These are phyloP conservation scores for Trichonephila clavipes DNA, from an alignment of 1,140 invertebrate genomes.

Conservation along the genomic window DNA sequence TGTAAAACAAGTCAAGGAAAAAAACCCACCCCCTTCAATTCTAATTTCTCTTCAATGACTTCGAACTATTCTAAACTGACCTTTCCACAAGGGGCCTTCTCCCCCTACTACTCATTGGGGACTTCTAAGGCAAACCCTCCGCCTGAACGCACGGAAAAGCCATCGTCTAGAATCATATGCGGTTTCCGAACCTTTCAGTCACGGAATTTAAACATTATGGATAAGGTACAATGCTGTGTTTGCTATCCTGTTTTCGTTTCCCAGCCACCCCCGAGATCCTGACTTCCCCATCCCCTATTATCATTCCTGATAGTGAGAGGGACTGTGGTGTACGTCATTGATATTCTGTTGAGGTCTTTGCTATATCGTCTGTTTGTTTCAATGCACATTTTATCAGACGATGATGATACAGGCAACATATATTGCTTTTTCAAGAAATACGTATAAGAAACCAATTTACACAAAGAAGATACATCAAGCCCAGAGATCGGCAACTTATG, in stretches of 20 bases:
- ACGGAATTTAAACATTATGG: slow-evolving; percentile 72
- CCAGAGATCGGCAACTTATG: no score
- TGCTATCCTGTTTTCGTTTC: slow-evolving; percentile 68
- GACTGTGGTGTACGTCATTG: slow-evolving; percentile 10
- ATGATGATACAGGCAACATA: no score
- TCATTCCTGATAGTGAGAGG: background rate
- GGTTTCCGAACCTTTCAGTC: slow-evolving; percentile 46
- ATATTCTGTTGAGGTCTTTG: background rate
- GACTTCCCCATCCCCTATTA: slow-evolving; percentile 9
- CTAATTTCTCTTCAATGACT: slow-evolving; percentile 35
- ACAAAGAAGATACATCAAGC: no score
- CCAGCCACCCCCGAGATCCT: background rate
- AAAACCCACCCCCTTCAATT: background rate
- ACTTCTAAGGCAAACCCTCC: background rate
- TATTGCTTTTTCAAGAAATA: no score
- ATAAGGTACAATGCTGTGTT: slow-evolving; percentile 56
- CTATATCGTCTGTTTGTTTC: background rate
- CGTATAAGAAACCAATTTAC: no score
- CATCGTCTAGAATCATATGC: slow-evolving; percentile 60
- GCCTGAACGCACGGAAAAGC: slow-evolving; percentile 51
- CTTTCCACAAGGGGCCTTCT: background rate
- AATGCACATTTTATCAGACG: no score
- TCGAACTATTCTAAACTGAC: slow-evolving; percentile 27
- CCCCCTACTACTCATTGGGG: slow-evolving; percentile 12
- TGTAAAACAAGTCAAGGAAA: background rate